Base-by-base conservation (phyloP, 2,888 invertebrate species). In the Aplocera efformata region DNA sequence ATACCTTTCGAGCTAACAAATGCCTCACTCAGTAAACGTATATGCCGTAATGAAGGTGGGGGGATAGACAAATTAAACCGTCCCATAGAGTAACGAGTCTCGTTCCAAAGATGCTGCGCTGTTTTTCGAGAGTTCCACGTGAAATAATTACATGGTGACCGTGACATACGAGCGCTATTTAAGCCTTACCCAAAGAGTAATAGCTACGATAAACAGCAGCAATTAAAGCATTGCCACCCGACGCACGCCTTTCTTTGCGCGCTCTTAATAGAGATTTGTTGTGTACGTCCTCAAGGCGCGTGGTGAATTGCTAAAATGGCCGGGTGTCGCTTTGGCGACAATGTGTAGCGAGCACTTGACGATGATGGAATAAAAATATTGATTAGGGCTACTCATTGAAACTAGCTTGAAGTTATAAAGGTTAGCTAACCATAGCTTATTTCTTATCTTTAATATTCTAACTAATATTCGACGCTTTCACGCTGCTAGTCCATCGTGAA, bases 151-250 rank as follows among this genome's bases (percentile, higher is more conserved):
- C 84, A 81, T 76, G 78, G 76, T 72, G 67, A 57, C 74, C 59
- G 81, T 85, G 81, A 88, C 80, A 79, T 85, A 86, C 78, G 80
- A 70, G 67, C 70, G 79, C 85, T 81, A 82, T 83, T 85, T 84
- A 83, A 81, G 78, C 75, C 69, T 64, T 59, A 70, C 77, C 76
- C 77, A 76, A 73, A 83, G 86, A 86, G 74, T 78, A 83, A 86
- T 86, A 69, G 75, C 60, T 51, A 74, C 79, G 81, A 85, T 86
- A 86, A 86, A 85, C 80, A 82, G 73, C 63, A 68, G 75, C 84
- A 86, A 86, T 86, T 85, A 85, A 86, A 85, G 76, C 83, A 84
- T 85, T 80, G 83, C 82, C 67, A 82, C 70, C 74, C 85, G 85
- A 83, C 84, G 79, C 83, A 82, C 84, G 81, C 79, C 64, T 82